Evolutionary conservation across 2,888 invertebrate genomes (phyloP), one percentile per base, ranked within the genome.

Genomic region (Oscheius myriophilus): DNA sequence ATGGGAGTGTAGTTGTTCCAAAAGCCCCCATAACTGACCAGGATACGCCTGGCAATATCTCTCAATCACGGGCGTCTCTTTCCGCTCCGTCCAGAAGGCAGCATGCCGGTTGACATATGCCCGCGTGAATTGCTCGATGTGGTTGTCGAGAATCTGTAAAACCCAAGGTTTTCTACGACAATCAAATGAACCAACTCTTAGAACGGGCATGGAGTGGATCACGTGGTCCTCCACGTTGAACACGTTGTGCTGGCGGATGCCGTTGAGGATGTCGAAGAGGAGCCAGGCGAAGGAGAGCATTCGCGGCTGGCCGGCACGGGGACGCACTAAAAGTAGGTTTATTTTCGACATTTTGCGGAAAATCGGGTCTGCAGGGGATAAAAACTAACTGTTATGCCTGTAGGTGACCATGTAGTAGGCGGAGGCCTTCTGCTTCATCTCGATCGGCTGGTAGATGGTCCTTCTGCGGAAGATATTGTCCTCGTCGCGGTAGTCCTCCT

Each of bases 261-360:
- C 67, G 23, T 70, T 70, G 2, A 84, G 62, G 11, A 84, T 74
- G 43, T 84, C 84, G 54, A 69, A 81, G 6, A 72, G 78, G 9
- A 84, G 58, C 84, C 84, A 84, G 0, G 80, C 76, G 43, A 82
- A 84, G 11, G 84, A 84, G n/a, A 84, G 78, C 26, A 73, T 76
- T 7, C 69, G 63, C 14, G 26, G n/a, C 49, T 61, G 61, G 3
- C 61, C 49, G 49, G 33, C 49, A n/a, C 49, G 61, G 9, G 26
- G 33, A 4, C 11, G n/a, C 26, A 39, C 63, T 52, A n/a, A n/a
- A n/a, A n/a, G n/a, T n/a, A n/a, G n/a, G n/a, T n/a, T n/a, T n/a
- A n/a, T n/a, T n/a, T n/a, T n/a, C n/a, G n/a, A n/a, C n/a, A n/a
- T n/a, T n/a, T n/a, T n/a, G n/a, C n/a, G 39, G n/a, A 52, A 23